These are phyloP conservation scores for Apostichopus japonicus DNA, from an alignment of 35 echinoderm and acorn worm species.

Conservation along the genomic window DNA sequence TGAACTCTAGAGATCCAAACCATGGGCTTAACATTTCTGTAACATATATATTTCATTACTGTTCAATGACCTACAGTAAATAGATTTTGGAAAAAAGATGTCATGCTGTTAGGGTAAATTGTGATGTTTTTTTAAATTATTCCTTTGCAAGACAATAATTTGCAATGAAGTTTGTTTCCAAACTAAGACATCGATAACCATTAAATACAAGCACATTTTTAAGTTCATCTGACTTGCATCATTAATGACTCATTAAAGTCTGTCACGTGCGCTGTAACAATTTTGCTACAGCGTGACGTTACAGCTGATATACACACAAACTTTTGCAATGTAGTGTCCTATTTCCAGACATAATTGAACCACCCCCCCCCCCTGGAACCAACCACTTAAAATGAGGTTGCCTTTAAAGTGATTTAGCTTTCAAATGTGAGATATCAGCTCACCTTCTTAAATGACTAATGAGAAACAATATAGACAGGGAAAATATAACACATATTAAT, in stretches of 20 bases:
- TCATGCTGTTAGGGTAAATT: background rate
- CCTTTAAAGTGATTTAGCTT: too few relatives aligned
- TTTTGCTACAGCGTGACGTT: background rate
- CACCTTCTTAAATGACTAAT: too few relatives aligned
- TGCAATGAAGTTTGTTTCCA: background rate
- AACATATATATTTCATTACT: background rate
- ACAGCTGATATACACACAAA: constrained; percentile 11
- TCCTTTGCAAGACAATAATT: background rate
- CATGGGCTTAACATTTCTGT: background rate
- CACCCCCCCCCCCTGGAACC: too few relatives aligned
- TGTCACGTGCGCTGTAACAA: background rate
- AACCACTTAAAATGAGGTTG: too few relatives aligned
- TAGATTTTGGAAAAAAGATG: background rate
- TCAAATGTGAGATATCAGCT: too few relatives aligned
- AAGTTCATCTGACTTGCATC: background rate
- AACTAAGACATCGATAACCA: background rate
- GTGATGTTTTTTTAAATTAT: background rate
- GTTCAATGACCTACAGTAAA: background rate
- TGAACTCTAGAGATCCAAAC: background rate
- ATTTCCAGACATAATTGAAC: too few relatives aligned
- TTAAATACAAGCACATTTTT: background rate
- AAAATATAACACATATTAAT: too few relatives aligned
- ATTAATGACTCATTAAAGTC: background rate
- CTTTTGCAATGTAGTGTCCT: background rate
- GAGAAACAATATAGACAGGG: too few relatives aligned